Base-by-base conservation (phyloP, 37 sponge, comb jelly and placozoan species). In the Aphrocallistes beatrix region DNA sequence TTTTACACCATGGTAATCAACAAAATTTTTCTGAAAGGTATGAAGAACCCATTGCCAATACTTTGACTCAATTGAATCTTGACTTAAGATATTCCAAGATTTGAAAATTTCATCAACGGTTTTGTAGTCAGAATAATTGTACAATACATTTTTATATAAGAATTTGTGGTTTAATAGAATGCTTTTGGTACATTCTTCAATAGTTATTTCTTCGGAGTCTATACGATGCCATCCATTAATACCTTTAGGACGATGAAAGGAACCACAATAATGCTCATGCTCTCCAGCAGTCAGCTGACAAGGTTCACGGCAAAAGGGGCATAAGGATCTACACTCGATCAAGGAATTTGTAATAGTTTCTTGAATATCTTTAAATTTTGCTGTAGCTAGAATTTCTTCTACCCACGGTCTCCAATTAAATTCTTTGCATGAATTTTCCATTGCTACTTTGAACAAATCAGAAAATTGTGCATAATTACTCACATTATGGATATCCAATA, bases 231-330 rank as follows among this genome's bases (percentile, higher is more conserved):
- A 60, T 13, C 75, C 75, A 13, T 30, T 60, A 28, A 60, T 60
- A 6, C 75, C 75, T 60, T 60, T 19, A 60, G 75, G 75, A 3
- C 75, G 10, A 60, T 60, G 75, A 28, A 60, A 60, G 10, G 75
- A 25, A 25, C 75, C 75, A 60, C 75, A 60, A 30, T 60, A 60
- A 60, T 60, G 75, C 75, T 60, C 34, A 60, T 60, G 75, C 34
- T 60, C 75, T 60, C 75, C 75, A 60, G 75, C 75, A 25, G 75
- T 25, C 34, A 60, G 75, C 34, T 60, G 75, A 60, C 75, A 60
- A 13, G 75, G 75, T 60, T 60, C 75, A 32, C 34, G 25, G 34
- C 75, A 60, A 30, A 60, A 60, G 10, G 75, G 75, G n/a, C 75
- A 60, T 30, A 60, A 60, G 25, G 75, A 19, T 60, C 21, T 60